Conservation (phyloP, 2,797 vertebrate species). For the Lacerta bilineata region DNA sequence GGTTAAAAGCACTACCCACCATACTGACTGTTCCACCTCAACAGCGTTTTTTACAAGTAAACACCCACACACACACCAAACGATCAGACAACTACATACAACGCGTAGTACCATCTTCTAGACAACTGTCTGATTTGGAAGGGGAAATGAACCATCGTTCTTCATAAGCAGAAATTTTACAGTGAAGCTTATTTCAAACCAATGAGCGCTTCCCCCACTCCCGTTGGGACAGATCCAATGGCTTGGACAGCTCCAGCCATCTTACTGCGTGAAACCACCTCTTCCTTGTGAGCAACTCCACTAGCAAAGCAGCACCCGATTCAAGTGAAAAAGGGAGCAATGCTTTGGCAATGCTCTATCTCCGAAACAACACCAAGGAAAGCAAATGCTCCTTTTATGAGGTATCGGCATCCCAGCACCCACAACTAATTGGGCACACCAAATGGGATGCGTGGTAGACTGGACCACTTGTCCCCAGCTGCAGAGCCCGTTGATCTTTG, state of each 20-base stretch:
- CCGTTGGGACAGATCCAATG: background rate
- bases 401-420: background rate
- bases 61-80: background rate
- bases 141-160: background rate
- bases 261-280: background rate
- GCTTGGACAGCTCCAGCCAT: background rate
- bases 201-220: background rate
- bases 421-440: background rate
- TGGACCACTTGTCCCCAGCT: background rate
- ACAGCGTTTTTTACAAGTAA: background rate
- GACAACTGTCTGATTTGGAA: background rate
- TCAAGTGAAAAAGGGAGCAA: background rate
- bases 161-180: background rate
- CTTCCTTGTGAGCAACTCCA: background rate
- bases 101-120: background rate
- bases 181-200: background rate
- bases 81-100: background rate
- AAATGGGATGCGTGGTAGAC: background rate
- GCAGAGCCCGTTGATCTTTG: background rate
- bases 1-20: background rate
- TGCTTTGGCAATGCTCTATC: background rate
- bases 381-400: background rate
- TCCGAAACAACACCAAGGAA: background rate
- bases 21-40: background rate
- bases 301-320: background rate